Evolutionary conservation across 2,797 vertebrate species (phyloP).

Genomic region (Syngnathus acus): DNA sequence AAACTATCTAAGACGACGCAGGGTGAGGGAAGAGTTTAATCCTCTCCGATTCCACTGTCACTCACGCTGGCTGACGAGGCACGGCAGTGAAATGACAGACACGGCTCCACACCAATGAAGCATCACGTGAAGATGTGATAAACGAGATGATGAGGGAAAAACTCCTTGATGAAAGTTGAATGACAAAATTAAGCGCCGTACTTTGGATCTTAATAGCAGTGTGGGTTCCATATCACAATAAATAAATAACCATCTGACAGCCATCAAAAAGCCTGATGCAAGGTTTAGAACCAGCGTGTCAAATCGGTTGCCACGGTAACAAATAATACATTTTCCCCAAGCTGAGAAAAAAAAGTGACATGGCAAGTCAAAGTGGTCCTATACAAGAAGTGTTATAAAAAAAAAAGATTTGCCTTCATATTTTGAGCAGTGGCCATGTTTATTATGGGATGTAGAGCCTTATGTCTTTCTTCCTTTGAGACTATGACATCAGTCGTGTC

Average conservation of each 20-base stretch:
- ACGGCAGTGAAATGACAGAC: slow-evolving; percentile 28
- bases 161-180: background rate
- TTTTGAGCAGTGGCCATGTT: background rate
- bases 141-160: background rate
- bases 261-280: background rate
- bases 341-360: background rate
- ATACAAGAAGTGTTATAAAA: background rate
- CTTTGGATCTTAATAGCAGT: too few relatives aligned
- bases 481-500: background rate
- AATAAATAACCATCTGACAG: background rate
- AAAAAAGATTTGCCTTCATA: background rate
- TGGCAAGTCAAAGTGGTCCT: background rate
- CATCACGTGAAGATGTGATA: background rate
- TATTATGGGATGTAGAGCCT: background rate
- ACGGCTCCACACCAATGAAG: slow-evolving; percentile 13
- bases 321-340: background rate
- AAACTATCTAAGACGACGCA: background rate
- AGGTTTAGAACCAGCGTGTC: background rate
- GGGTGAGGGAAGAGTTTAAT: background rate
- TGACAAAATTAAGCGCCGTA: background rate
- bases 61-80: slow-evolving; percentile 44
- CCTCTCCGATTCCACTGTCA: slow-evolving; percentile 37
- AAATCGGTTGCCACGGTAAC: background rate
- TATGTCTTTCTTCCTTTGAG: background rate
- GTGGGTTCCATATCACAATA: too few relatives aligned